A percentile compares a stretch with the other conserved stretches of the same genome.
phyloP scores from a whole-genome alignment of 2,113 vertebrate genomes.

The Mystacornis crossleyi region DNA sequence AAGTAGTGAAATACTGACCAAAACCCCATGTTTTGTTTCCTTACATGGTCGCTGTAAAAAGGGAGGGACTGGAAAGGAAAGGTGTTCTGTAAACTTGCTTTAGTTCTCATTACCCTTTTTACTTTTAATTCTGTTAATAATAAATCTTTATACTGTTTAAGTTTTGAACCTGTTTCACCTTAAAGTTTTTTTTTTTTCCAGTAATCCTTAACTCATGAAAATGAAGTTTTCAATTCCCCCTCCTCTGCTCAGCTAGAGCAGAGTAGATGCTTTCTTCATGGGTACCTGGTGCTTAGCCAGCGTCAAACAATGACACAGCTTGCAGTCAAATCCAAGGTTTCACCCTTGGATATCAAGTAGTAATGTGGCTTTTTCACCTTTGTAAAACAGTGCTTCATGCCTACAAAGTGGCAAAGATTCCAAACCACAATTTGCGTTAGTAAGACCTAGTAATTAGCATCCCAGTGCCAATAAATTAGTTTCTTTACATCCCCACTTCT shows the following conservation, averaged over 20 bases:
- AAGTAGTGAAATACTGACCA: not conserved
- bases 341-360: not conserved
- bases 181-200: not conserved
- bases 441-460: not conserved
- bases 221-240: not conserved
- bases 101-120: not conserved
- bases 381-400: not conserved
- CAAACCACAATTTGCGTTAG: not conserved
- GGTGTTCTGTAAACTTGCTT: not conserved
- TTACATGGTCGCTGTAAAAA: accelerated
- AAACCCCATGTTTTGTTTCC: not conserved
- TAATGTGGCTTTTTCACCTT: not conserved
- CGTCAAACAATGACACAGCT: not conserved
- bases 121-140: not conserved
- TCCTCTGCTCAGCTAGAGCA: not conserved
- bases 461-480: not conserved
- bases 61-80: not conserved
- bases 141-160: not conserved
- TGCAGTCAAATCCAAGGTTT: not conserved
- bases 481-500: not conserved
- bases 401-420: not conserved
- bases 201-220: not conserved
- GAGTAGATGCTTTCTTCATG: not conserved
- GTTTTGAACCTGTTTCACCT: not conserved
- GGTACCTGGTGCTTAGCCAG: not conserved